Conservation (phyloP, 2,797 vertebrate species). For the Myripristis jacobus region DNA sequence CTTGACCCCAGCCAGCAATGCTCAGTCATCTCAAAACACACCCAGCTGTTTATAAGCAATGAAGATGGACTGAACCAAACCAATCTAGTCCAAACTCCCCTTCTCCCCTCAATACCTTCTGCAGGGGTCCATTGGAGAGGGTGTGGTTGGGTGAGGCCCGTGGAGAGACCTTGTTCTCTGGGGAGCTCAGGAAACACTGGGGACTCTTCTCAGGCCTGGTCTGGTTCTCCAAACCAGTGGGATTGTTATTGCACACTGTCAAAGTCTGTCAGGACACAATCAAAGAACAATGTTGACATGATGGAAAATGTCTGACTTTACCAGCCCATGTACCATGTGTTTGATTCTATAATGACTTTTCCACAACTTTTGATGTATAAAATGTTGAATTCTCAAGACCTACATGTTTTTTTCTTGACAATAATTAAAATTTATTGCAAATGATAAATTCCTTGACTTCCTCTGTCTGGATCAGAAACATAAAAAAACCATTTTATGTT, state of each 20-base stretch:
- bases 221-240: slow-evolving; percentile 79
- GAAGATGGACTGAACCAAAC: too few relatives aligned
- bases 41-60: too few relatives aligned
- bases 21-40: not conserved
- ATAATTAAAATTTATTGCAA: too few relatives aligned
- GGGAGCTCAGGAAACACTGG: slow-evolving; percentile 86
- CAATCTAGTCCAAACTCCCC: too few relatives aligned
- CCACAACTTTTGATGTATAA: too few relatives aligned
- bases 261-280: slow-evolving; percentile 83
- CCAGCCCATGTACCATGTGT: not conserved
- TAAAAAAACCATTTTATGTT: not conserved
- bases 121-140: slow-evolving; percentile 87
- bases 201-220: slow-evolving; percentile 79
- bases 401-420: too few relatives aligned
- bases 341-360: not conserved
- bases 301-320: too few relatives aligned
- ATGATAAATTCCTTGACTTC: too few relatives aligned
- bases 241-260: slow-evolving; percentile 81
- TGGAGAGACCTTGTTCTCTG: slow-evolving; percentile 79
- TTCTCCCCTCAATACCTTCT: slow-evolving; percentile 82
- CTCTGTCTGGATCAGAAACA: too few relatives aligned
- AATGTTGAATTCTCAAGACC: too few relatives aligned
- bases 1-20: too few relatives aligned
- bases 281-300: slow-evolving; percentile 5
- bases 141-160: slow-evolving; percentile 81